Base-by-base conservation (phyloP, 2,113 vertebrate genomes). In the Oncorhynchus clarkii region DNA sequence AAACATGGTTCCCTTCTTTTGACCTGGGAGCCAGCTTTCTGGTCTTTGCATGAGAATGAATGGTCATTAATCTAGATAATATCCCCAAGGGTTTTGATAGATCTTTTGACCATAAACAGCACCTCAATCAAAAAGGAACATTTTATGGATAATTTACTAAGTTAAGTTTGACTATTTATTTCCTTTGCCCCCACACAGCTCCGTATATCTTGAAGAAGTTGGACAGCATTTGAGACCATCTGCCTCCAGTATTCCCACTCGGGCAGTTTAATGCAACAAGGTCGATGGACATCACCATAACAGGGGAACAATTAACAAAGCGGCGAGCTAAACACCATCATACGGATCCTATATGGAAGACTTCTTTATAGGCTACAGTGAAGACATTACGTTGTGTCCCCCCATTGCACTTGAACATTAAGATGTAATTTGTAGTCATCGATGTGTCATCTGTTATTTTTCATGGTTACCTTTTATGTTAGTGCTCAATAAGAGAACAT, bases 161-260 rank as follows among this genome's bases (percentile, higher is more conserved):
- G 8, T 65, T 12, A 26, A 4, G 5, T 29, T n/a, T 67, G 16
- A 16, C 65, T 29, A 29, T 5, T 27, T 1, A 2, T 29, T 22
- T 31, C 24, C 16, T 31, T 67, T 67, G 27, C 16, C 65, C 5
- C 29, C 3, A 11, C 13, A 54, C 91, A 99, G 97, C 96, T 67
- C 97, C 97, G 0, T 98, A 94, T 88, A 90, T 99, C 78, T 89
- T 99, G 83, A 98, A 97, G 94, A 98, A 98, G 88, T 89, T 99
- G 93, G 97, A 99, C 90, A 97, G 95, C 91, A 97, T 99, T 90
- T 99, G 94, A 76, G 14, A 77, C 27, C 77, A 34, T 6, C 48
- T 4, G 29, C 22, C 3, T 67, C 73, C 70, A 24, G 49, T 24
- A 57, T 16, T 60, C 67, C 27, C 77, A 71, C 81, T 70, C 77